Evolutionary conservation across 2,113 vertebrate species (phyloP).

Genomic region (Etheostoma spectabile): DNA sequence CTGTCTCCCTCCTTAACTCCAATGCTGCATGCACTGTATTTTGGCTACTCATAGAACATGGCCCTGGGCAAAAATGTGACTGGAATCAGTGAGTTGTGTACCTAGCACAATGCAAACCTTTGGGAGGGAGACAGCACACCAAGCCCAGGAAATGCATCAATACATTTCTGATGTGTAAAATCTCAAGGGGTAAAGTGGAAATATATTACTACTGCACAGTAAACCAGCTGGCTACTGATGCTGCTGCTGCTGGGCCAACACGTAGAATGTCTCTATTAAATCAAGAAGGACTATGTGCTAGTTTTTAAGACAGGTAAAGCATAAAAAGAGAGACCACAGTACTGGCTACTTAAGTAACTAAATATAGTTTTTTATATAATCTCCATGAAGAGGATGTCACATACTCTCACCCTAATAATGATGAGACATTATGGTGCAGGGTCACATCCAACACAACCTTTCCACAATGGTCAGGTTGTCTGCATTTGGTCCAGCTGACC

Average conservation of each 20-base stretch:
- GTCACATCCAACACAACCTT: neutral
- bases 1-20: conserved; percentile 45
- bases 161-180: conserved; percentile 61
- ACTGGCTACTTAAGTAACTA: neutral
- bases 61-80: conserved; percentile 65
- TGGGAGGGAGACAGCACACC: conserved; percentile 53
- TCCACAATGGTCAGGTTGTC: neutral
- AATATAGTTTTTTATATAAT: neutral
- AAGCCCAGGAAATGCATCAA: conserved; percentile 58
- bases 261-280: conserved; percentile 11
- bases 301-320: neutral
- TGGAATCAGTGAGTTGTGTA: conserved; percentile 65
- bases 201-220: conserved; percentile 57
- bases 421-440: neutral
- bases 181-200: conserved; percentile 57
- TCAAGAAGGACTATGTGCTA: neutral
- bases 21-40: conserved; percentile 56
- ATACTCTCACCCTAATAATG: neutral
- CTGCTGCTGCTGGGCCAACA: conserved; percentile 22
- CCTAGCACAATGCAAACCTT: conserved; percentile 61
- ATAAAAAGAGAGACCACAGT: neutral
- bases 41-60: conserved; percentile 55
- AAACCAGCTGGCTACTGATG: conserved; percentile 47
- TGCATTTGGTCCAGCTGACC: neutral
- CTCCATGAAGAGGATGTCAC: neutral